Evolutionary conservation across 2,113 vertebrate species (phyloP), one percentile per base, ranked within the genome.

Genomic region (Percina caprodes): DNA sequence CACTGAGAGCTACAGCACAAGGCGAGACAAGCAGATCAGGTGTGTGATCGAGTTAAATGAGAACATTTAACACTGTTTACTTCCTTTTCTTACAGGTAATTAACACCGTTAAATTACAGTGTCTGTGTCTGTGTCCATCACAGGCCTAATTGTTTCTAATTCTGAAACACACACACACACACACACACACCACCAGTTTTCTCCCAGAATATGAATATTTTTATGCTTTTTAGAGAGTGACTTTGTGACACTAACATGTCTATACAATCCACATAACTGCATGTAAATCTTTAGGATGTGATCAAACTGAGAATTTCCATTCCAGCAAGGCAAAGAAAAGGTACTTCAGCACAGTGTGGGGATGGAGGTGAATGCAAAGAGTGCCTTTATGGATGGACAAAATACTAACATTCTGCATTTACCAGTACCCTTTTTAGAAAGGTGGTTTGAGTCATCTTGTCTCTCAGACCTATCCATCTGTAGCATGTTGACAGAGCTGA

Each of bases 11-110:
- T 42, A 13, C 45, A 70, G n/a, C 42, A 11, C 0, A 6, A 39
- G 2, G 15, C 14, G 52, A n/a, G 56, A 72, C 66, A 56, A 65
- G 68, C 62, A 77, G 63, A 80, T 83, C 77, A 86, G 77, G 69
- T 2, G 30, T 88, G 86, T 0, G 4, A 68, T 48, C 61, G 39
- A 6, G 26, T 76, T 69, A 84, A 80, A 83, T 70, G 12, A 69
- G 18, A 58, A 49, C 0, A 76, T 78, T 82, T 62, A 68, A 56
- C 45, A 74, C 70, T 49, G 18, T 63, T 74, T 77, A 21, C 24
- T 42, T 80, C 45, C 23, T 65, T 21, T 46, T 73, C 58, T 45
- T 16, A 45, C 30, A 66, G 49, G 30, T 87, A 74, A 83, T 85
- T 72, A 76, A 62, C 24, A 46, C 55, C 67, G 74, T 78, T 77